These are phyloP conservation scores for Dipodomys spectabilis DNA, from an alignment of 2,113 vertebrate genomes.

Conservation along the genomic window DNA sequence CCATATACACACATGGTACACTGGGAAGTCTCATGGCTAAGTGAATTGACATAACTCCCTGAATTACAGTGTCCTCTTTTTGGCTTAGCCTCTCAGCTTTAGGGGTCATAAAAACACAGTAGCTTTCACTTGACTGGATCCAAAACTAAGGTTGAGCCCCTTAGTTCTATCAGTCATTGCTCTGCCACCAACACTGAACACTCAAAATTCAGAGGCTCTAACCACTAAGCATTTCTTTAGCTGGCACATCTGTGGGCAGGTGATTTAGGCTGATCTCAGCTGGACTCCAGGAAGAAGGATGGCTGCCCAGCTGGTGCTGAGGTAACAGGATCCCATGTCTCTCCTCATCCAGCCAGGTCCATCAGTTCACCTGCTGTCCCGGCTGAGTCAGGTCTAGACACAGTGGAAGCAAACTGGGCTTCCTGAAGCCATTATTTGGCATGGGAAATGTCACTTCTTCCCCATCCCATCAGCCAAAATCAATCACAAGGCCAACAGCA, in stretches of 20 bases:
- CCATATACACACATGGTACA: background rate
- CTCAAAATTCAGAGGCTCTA: background rate
- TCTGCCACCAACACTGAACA: background rate
- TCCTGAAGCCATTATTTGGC: constrained; percentile 14
- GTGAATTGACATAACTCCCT: background rate
- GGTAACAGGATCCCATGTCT: background rate
- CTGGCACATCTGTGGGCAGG: background rate
- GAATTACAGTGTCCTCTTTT: background rate
- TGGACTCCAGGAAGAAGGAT: background rate
- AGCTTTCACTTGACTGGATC: background rate
- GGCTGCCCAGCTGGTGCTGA: background rate
- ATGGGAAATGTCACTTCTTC: background rate
- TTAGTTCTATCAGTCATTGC: background rate
- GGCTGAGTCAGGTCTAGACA: background rate
- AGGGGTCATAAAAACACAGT: background rate
- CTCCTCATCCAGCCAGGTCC: background rate
- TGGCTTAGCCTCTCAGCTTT: background rate
- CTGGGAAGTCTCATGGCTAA: background rate
- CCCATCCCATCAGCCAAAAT: background rate
- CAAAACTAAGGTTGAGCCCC: background rate
- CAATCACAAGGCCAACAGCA: background rate
- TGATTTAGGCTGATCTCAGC: constrained; percentile 5
- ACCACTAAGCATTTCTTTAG: background rate
- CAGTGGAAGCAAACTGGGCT: background rate
- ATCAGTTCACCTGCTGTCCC: background rate